Evolutionary conservation across 92 coral and sea anemone species (phyloP).

Genomic region (Zoanthus gigantus): DNA sequence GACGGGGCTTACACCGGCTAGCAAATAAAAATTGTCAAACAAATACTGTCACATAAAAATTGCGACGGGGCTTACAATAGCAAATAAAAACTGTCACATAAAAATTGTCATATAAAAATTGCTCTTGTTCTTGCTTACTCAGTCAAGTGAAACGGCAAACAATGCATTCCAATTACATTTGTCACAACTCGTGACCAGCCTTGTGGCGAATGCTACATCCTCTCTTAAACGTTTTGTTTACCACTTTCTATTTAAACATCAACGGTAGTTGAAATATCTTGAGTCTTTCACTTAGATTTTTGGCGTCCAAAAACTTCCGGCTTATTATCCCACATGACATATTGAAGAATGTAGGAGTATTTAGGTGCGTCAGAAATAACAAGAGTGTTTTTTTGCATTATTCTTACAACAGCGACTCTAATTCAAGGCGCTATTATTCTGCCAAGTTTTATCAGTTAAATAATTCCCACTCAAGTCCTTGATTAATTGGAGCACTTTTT

Average conservation of each 20-base stretch:
- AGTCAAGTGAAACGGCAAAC: not conserved
- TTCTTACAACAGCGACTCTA: not conserved
- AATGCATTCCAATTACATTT: not conserved
- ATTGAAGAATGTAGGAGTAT: not conserved
- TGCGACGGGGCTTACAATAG: no score
- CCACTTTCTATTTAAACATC: conserved; percentile 38
- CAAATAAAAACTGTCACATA: no score
- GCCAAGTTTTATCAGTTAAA: conserved; percentile 3
- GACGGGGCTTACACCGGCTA: no score
- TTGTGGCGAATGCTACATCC: conserved; percentile 3
- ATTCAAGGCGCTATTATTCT: conserved; percentile 16
- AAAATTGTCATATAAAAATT: no score
- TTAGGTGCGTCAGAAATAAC: conserved; percentile 29
- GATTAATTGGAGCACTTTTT: not conserved
- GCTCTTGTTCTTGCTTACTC: not conserved
- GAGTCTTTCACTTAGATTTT: conserved; percentile 47
- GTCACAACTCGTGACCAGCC: conserved; percentile 8
- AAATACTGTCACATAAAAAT: no score
- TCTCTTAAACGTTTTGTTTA: conserved; percentile 39
- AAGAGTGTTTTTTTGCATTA: conserved; percentile 1
- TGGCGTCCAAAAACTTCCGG: conserved; percentile 51
- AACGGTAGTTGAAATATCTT: conserved; percentile 35
- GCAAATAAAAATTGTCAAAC: no score
- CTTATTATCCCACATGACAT: conserved; percentile 26
- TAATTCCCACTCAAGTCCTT: not conserved